A percentile compares a stretch with the other conserved stretches of the same genome.
Evolutionary conservation across 2,113 vertebrate species (phyloP).

Genomic region (Cololabis saira): DNA sequence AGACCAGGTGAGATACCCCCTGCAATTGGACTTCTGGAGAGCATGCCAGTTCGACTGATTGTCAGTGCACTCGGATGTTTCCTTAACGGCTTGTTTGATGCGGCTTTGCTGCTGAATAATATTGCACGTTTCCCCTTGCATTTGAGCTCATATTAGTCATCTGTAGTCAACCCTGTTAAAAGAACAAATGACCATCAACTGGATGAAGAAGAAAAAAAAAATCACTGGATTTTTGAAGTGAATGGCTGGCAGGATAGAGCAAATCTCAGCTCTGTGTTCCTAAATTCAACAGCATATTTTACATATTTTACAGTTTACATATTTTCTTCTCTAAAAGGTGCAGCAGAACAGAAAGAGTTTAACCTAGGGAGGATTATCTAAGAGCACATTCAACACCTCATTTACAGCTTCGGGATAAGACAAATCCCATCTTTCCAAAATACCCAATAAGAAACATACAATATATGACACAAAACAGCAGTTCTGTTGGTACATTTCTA

Average conservation of each 20-base stretch:
- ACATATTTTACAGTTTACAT: slow-evolving; percentile 86
- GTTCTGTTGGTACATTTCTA: slow-evolving; percentile 58
- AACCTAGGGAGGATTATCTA: slow-evolving; percentile 60
- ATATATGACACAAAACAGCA: slow-evolving; percentile 58
- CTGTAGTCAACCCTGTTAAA: slow-evolving; percentile 82
- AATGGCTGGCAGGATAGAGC: slow-evolving; percentile 86
- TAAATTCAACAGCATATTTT: slow-evolving; percentile 83
- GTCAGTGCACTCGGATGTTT: slow-evolving; percentile 78
- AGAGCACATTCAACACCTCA: slow-evolving; percentile 71
- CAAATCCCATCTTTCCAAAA: slow-evolving; percentile 56
- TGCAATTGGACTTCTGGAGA: slow-evolving; percentile 14
- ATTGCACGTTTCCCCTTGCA: slow-evolving; percentile 86
- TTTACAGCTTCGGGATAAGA: slow-evolving; percentile 62
- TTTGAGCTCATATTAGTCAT: slow-evolving; percentile 85
- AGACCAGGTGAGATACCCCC: slow-evolving; percentile 4
- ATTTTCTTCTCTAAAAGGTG: slow-evolving; percentile 44
- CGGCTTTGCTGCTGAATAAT: slow-evolving; percentile 73
- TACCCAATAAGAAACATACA: slow-evolving; percentile 59
- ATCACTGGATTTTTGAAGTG: slow-evolving; percentile 72
- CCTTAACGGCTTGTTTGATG: slow-evolving; percentile 40
- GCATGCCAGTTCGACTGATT: slow-evolving; percentile 77
- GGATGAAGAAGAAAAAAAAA: slow-evolving; percentile 78
- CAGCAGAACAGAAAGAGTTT: slow-evolving; percentile 49
- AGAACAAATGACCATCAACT: slow-evolving; percentile 79
- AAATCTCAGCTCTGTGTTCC: slow-evolving; percentile 81